Percentiles rank a stretch among this genome's conserved stretches.
Evolutionary conservation across 2,888 invertebrate species (phyloP).

Genomic region (Machimus atricapillus): DNA sequence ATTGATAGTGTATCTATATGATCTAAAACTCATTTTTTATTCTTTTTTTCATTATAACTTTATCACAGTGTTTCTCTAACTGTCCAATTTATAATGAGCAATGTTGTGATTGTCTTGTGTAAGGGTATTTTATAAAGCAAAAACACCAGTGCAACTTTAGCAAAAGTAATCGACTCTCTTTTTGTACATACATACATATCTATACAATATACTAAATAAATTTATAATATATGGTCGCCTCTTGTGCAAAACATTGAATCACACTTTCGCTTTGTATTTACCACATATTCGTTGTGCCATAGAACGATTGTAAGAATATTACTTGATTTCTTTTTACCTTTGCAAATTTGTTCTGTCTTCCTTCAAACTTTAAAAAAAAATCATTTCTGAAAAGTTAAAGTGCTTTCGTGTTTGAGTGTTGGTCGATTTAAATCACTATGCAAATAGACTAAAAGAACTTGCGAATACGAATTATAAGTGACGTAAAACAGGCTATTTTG

Average conservation of each 20-base stretch:
- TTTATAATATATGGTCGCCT: background rate
- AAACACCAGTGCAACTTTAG: background rate
- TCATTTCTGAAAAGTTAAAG: background rate
- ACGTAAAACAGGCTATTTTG: background rate
- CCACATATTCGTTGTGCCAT: background rate
- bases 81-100: background rate
- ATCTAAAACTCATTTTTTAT: background rate
- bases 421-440: slow-evolving; percentile 3
- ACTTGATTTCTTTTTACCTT: background rate
- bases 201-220: background rate
- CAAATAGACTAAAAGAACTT: background rate
- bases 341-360: background rate
- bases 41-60: background rate
- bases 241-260: background rate
- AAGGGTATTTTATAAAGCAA: background rate
- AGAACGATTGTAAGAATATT: background rate
- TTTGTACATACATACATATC: background rate
- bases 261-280: background rate
- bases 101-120: background rate
- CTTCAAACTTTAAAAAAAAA: background rate
- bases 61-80: background rate
- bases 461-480: background rate
- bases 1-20: background rate
- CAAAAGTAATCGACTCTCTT: background rate
- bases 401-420: slow-evolving; percentile 27